Evolutionary conservation across 1,140 invertebrate genomes (phyloP).

Genomic region (Drosophila asahinai): DNA sequence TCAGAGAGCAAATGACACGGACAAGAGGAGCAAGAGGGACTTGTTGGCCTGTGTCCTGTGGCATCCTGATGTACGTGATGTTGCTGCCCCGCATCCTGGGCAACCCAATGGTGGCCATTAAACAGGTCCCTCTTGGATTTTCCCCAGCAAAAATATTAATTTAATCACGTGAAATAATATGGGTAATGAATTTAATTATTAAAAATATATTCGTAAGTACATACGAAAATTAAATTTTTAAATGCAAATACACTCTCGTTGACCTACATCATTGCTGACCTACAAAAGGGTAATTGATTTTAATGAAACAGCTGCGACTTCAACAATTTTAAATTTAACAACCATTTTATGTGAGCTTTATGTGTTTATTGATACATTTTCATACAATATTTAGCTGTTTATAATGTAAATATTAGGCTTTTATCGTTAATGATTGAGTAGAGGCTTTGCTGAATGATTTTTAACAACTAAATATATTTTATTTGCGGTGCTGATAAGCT

Average conservation of each 20-base stretch:
- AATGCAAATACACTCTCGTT: neutral
- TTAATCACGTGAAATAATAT: neutral
- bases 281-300: neutral
- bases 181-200: slow-evolving; percentile 12
- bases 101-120: slow-evolving; percentile 9
- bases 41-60: slow-evolving; percentile 16
- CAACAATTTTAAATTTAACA: neutral
- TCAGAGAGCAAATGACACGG: slow-evolving; percentile 29
- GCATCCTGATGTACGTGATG: slow-evolving; percentile 31
- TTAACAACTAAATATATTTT: no score
- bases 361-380: neutral
- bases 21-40: slow-evolving; percentile 1
- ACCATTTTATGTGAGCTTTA: no score
- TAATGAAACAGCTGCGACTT: neutral
- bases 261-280: neutral
- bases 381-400: neutral
- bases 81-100: slow-evolving; percentile 34
- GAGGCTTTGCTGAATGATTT: neutral
- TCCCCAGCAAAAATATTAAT: neutral
- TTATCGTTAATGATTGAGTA: no score
- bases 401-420: neutral
- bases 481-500: no score
- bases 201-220: neutral
- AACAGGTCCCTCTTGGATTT: slow-evolving; percentile 1
- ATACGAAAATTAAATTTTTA: neutral